Evolutionary conservation across 2,797 vertebrate species (phyloP).

Genomic region (Avahi laniger): DNA sequence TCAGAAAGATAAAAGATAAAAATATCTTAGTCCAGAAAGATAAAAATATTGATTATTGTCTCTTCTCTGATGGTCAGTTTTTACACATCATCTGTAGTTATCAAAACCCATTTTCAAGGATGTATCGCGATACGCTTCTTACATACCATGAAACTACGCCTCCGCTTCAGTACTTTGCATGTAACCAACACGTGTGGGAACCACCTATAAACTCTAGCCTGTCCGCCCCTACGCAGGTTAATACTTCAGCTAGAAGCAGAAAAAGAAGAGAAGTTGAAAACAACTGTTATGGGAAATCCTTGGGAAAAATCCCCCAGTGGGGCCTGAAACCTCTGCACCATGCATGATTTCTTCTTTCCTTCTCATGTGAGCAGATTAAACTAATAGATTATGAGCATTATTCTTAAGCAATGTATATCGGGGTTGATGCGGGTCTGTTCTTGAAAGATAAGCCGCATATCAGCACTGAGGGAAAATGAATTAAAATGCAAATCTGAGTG

Average conservation of each 20-base stretch:
- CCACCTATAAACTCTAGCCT: neutral
- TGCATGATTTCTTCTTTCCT: constrained; percentile 3
- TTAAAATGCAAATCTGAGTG: constrained; percentile 79
- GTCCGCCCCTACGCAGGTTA: neutral
- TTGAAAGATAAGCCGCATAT: constrained; percentile 79
- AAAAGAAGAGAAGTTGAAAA: constrained; percentile 23
- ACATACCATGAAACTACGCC: neutral
- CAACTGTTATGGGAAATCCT: neutral
- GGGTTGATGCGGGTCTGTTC: constrained; percentile 77
- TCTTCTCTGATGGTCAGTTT: neutral
- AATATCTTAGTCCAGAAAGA: neutral
- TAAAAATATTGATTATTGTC: neutral
- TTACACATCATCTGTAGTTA: neutral
- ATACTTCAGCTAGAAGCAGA: neutral
- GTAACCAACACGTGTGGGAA: neutral
- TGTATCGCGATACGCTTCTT: neutral
- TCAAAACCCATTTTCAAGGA: neutral
- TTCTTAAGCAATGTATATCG: constrained; percentile 77
- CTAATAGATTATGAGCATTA: constrained; percentile 78
- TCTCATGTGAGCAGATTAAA: constrained; percentile 74
- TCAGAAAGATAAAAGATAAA: too few species aligned
- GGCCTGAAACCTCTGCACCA: neutral
- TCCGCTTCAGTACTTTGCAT: neutral
- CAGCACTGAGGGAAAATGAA: constrained; percentile 78
- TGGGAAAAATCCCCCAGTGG: neutral